Evolutionary conservation across 2,888 invertebrate species (phyloP).

Genomic region (Serripes groenlandicus): DNA sequence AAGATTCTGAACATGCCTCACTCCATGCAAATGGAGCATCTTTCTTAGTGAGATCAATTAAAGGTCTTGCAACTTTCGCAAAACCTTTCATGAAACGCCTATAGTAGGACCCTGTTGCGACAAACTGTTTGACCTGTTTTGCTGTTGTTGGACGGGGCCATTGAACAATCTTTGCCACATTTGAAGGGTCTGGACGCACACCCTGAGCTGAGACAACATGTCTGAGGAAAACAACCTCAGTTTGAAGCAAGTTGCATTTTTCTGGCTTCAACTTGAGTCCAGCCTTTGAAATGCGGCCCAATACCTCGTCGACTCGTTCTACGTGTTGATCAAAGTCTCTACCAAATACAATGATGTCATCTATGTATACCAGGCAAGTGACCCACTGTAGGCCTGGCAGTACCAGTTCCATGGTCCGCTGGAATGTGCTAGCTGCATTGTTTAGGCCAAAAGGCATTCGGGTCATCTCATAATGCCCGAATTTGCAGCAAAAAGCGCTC

Average conservation of each 20-base stretch:
- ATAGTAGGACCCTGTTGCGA: conserved; percentile 31
- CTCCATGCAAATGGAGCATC: conserved; percentile 8
- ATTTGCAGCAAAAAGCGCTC: conserved; percentile 39
- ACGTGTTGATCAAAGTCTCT: conserved; percentile 27
- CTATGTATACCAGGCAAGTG: conserved; percentile 41
- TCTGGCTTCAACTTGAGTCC: conserved; percentile 36
- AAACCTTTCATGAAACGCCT: conserved; percentile 29
- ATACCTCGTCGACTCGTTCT: conserved; percentile 25
- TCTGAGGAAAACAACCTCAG: conserved; percentile 32
- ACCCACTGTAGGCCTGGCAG: conserved; percentile 41
- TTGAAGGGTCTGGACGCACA: conserved; percentile 23
- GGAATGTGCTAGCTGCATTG: conserved; percentile 31
- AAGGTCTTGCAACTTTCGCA: conserved; percentile 27
- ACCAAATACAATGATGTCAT: conserved; percentile 35
- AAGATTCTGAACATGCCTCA: too few species aligned
- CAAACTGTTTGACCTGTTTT: conserved; percentile 31
- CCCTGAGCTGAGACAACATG: conserved; percentile 41
- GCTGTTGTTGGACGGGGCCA: conserved; percentile 30
- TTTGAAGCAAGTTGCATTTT: conserved; percentile 31
- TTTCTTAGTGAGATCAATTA: conserved; percentile 31
- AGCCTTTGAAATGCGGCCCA: conserved; percentile 24
- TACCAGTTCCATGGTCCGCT: conserved; percentile 36
- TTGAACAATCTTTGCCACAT: conserved; percentile 26
- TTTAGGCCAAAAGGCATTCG: conserved; percentile 38
- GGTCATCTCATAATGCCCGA: conserved; percentile 38